These are phyloP conservation scores for Sinocyclocheilus anshuiensis DNA, from an alignment of 2,113 vertebrate species.

Conservation along the genomic window DNA sequence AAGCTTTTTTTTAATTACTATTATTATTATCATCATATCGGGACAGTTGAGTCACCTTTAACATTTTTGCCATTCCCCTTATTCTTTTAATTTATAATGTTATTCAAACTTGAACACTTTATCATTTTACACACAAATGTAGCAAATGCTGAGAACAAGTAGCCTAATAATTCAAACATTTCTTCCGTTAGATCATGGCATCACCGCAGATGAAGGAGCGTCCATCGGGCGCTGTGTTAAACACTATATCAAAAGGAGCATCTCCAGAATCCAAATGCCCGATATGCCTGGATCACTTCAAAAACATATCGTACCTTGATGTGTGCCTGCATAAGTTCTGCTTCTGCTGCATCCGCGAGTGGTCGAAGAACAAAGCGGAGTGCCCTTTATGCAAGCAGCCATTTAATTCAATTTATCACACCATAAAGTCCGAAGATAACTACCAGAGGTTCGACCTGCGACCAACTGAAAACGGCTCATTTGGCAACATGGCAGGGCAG, in stretches of 20 bases:
- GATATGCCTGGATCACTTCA: constrained; percentile 95
- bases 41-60: background rate
- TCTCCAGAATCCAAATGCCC: constrained; percentile 97
- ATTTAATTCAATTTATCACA: constrained; percentile 93
- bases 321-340: constrained; percentile 93
- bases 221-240: constrained; percentile 49
- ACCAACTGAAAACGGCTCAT: constrained; percentile 77
- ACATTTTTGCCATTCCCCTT: background rate
- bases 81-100: background rate
- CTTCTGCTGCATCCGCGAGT: constrained; percentile 93
- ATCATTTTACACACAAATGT: background rate
- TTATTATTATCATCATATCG: background rate
- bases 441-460: constrained; percentile 86
- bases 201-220: constrained; percentile 76
- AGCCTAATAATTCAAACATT: background rate
- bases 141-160: background rate
- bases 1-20: too few relatives aligned
- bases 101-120: background rate
- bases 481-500: constrained; percentile 79
- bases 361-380: constrained; percentile 98
- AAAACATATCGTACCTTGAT: constrained; percentile 89
- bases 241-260: constrained; percentile 75
- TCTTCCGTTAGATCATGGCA: constrained; percentile 77
- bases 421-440: constrained; percentile 88
- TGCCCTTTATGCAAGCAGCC: constrained; percentile 96